Base-by-base conservation (phyloP, 2,888 invertebrate species). In the Spodoptera picta region DNA sequence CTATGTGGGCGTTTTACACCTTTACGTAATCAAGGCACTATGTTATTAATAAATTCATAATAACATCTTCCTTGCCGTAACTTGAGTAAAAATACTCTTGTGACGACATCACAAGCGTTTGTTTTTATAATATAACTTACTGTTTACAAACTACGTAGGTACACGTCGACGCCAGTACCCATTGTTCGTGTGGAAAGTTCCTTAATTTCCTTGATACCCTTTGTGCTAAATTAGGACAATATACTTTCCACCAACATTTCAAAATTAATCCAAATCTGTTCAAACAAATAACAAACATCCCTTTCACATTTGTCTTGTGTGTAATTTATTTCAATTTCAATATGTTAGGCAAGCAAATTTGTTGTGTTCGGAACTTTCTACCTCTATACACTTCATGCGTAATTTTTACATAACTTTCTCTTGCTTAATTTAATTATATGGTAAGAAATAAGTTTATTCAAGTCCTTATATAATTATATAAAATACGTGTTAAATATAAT, bases 221-320 rank as follows among this genome's bases (percentile, higher is more conserved):
- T 50, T 66, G 50, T 46, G 36, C 27, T 69, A 50, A 61, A 66
- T 66, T 61, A 44, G 46, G 50, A 61, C 36, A 36, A 36, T 36
- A 36, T 67, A 69, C 43, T 67, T 69, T 69, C 62, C 46, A 54
- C 62, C 24, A 36, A 31, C 46, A 69, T 46, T 69, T 62, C 62
- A 69, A 67, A 67, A 67, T 61, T 69, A 46, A 54, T 62, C 36
- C 27, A 14, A 54, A 61, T 61, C 62, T 42, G 45, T 50, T 69
- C 45, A 61, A 36, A 67, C 62, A 51, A 61, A 49, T 54, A 60
- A 69, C 49, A 24, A 61, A 50, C 53, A 61, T 51, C 46, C 46
- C 19, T 54, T 54, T 51, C 46, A 5, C 46, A 62, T 55, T 69
- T 62, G 62, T 54, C 53, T 50, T 54, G 12, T 12, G 53, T 50